Evolutionary conservation across 2,797 vertebrate genomes (phyloP), one percentile per base, ranked within the genome.

Genomic region (Hoplostethus mediterraneus): DNA sequence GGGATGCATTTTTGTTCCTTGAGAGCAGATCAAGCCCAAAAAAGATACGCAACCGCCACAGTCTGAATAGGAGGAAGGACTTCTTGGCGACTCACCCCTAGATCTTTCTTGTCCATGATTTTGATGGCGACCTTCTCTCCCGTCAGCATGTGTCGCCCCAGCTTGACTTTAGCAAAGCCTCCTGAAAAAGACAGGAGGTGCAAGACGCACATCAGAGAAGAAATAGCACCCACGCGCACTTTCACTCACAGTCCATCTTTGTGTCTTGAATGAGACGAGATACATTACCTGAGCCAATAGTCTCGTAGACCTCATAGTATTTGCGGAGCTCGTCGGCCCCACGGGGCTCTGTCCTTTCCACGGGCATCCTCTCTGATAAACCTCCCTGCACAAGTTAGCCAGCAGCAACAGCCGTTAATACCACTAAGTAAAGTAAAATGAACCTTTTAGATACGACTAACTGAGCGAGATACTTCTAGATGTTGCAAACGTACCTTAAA

Each of bases 141-240:
- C 1, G 97, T 97, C 70, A 96, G 90, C 52, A 95, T 91, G 89
- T 99, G 98, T 36, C 89, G 92, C 0, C 94, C 98, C 64, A 98
- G 94, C 74, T 99, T 98, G 47, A 99, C 98, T 83, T 99, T 99
- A 13, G 97, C 97, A 89, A 99, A 99, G 11, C 97, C 98, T 81
- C 98, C 98, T 99, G 85, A 80, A 77, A 63, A 12, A 66, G 2
- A 74, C 11, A 65, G 14, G 58, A 0, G 9, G 45, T 60, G 51
- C 7, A 69, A 5, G 36, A 25, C 4, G 52, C 3, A 13, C 11
- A 47, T 48, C 4, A 40, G 16, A 66, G 28, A 9, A 2, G 4
- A 13, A 59, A 9, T 21, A 13, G 8, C 14, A 28, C 0, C 2
- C 3, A 40, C 0, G 2, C 9, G 0, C 0, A 5, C 4, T n/a